Evolutionary conservation across 2,113 vertebrate genomes (phyloP).

Genomic region (Ictalurus punctatus): DNA sequence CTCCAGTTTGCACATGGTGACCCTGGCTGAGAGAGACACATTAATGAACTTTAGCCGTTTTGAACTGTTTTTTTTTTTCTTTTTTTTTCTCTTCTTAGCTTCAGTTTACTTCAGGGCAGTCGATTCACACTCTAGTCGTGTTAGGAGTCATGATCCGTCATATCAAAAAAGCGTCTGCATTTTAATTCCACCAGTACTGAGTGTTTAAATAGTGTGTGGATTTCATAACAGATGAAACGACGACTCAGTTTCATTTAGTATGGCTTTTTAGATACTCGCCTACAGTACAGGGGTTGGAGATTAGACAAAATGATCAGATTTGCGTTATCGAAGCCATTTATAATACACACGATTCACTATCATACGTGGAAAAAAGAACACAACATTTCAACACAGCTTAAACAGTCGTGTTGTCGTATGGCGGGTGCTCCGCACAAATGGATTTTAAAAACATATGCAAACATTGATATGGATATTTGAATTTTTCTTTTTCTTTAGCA

Average conservation of each 20-base stretch:
- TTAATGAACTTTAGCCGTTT: constrained; percentile 52
- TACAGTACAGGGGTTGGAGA: neutral
- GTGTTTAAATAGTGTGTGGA: neutral
- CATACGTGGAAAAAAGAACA: neutral
- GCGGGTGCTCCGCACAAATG: neutral
- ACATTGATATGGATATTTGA: neutral
- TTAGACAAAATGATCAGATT: neutral
- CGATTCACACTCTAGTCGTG: neutral
- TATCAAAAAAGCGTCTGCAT: neutral
- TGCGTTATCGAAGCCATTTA: neutral
- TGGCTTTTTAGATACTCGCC: neutral
- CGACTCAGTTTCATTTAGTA: neutral
- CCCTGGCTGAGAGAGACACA: constrained; percentile 16
- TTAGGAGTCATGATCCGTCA: neutral
- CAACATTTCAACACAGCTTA: neutral
- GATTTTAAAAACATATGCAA: neutral
- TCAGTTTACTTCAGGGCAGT: constrained; percentile 34
- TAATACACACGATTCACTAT: neutral
- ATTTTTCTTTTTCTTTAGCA: neutral
- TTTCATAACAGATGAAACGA: neutral
- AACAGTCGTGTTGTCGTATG: neutral
- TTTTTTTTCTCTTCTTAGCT: neutral
- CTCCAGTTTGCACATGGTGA: constrained; percentile 36
- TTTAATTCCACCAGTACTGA: neutral
- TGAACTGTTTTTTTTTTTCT: neutral